Conservation (phyloP, 1,140 invertebrate species). For the Glossosoma conforme region DNA sequence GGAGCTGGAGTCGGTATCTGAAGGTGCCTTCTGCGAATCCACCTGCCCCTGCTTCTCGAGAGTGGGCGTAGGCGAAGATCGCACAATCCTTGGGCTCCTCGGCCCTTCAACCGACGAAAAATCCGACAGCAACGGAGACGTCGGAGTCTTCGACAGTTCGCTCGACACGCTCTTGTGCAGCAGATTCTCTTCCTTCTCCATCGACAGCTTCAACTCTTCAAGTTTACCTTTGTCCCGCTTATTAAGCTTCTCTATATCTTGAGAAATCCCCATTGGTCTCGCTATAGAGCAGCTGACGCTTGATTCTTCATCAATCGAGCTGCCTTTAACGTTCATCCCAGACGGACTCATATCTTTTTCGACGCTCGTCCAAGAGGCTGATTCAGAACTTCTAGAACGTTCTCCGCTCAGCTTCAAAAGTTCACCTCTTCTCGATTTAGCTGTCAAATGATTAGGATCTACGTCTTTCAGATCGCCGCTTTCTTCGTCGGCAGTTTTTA, state of each 20-base stretch:
- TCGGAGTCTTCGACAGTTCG: slow-evolving; percentile 46
- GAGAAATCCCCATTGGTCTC: slow-evolving; percentile 67
- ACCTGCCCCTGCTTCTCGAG: slow-evolving; percentile 58
- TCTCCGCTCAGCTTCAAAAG: slow-evolving; percentile 58
- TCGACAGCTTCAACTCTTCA: slow-evolving; percentile 47
- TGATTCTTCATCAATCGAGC: slow-evolving; percentile 67
- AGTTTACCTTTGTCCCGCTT: slow-evolving; percentile 48
- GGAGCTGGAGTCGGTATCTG: slow-evolving; percentile 49
- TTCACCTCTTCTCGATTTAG: slow-evolving; percentile 46
- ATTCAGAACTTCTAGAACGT: slow-evolving; percentile 61
- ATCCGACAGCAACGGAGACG: slow-evolving; percentile 37
- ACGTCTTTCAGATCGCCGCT: slow-evolving; percentile 38
- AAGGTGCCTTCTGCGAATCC: slow-evolving; percentile 49
- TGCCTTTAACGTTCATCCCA: slow-evolving; percentile 52
- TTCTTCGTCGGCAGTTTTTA: slow-evolving; percentile 1
- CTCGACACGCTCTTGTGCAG: slow-evolving; percentile 44
- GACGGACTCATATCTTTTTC: slow-evolving; percentile 55
- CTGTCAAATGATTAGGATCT: slow-evolving; percentile 42
- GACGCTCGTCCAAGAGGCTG: slow-evolving; percentile 56
- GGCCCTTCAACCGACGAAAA: slow-evolving; percentile 41
- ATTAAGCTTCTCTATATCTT: slow-evolving; percentile 60
- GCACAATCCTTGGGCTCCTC: slow-evolving; percentile 42
- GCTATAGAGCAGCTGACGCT: slow-evolving; percentile 75
- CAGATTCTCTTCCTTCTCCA: slow-evolving; percentile 43
- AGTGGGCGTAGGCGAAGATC: slow-evolving; percentile 54